Conservation (phyloP, 2,888 invertebrate genomes). For the Trichopria drosophilae region DNA sequence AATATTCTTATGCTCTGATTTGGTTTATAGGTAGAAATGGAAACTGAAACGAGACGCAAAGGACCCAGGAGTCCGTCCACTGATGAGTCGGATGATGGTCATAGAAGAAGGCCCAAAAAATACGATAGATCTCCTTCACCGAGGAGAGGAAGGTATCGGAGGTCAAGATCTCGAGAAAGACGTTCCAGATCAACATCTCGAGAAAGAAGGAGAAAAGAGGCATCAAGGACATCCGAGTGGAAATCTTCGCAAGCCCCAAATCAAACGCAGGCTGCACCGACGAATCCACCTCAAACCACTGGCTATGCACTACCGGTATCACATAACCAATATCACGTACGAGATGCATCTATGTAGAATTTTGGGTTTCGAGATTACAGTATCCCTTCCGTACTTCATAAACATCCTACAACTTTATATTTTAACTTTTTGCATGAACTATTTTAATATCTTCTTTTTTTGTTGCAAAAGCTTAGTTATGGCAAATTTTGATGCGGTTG, state of each 20-base stretch:
- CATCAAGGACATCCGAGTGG: slow-evolving; percentile 48
- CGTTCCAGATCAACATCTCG: slow-evolving; percentile 50
- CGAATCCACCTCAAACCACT: slow-evolving; percentile 39
- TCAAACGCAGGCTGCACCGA: slow-evolving; percentile 37
- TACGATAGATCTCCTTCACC: slow-evolving; percentile 54
- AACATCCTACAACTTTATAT: too few species aligned
- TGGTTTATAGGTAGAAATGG: slow-evolving; percentile 35
- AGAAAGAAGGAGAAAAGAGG: slow-evolving; percentile 51
- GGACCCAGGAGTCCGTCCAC: slow-evolving; percentile 53
- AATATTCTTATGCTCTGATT: background rate
- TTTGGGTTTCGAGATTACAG: background rate
- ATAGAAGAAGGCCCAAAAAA: slow-evolving; percentile 50
- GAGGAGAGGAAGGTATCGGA: slow-evolving; percentile 50
- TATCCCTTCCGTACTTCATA: too few species aligned
- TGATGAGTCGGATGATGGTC: slow-evolving; percentile 53
- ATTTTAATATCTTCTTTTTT: slow-evolving; percentile 5
- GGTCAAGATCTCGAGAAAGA: slow-evolving; percentile 51
- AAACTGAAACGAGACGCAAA: slow-evolving; percentile 47
- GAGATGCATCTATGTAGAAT: background rate
- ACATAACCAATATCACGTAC: slow-evolving; percentile 55
- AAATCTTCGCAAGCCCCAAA: slow-evolving; percentile 41
- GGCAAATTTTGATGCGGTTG: too few species aligned
- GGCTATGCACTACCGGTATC: slow-evolving; percentile 45
- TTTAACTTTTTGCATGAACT: background rate
- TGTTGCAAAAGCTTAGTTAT: too few species aligned